These are phyloP conservation scores for Ormyrus thymus DNA, from an alignment of 2,888 invertebrate species.

Conservation along the genomic window DNA sequence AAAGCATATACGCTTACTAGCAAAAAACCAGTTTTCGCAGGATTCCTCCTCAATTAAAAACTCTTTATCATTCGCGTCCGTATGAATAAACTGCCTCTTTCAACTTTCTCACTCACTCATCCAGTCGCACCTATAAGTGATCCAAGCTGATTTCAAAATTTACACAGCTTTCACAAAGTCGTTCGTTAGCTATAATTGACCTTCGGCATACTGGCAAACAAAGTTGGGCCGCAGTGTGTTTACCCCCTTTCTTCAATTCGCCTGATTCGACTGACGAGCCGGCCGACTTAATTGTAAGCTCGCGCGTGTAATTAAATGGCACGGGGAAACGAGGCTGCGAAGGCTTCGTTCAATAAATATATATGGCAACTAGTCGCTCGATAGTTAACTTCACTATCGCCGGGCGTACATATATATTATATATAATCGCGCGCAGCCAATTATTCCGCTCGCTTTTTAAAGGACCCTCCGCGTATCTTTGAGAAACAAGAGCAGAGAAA, in stretches of 20 bases:
- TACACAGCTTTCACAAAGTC: conserved; percentile 39
- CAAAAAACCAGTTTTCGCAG: conserved; percentile 56
- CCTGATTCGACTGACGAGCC: neutral
- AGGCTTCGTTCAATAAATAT: conserved; percentile 24
- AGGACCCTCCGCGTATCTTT: neutral
- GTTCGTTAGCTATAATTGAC: conserved; percentile 10
- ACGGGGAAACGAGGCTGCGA: conserved; percentile 11
- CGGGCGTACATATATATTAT: conserved; percentile 7
- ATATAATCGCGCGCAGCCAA: neutral
- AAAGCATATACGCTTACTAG: conserved; percentile 47
- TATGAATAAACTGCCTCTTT: neutral
- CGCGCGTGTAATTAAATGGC: conserved; percentile 20
- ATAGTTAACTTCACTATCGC: conserved; percentile 1
- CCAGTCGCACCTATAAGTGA: neutral
- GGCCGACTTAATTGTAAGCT: neutral
- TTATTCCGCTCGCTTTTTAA: neutral
- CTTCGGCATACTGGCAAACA: neutral
- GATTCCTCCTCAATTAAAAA: conserved; percentile 35
- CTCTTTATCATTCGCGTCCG: conserved; percentile 10
- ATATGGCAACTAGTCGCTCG: conserved; percentile 39
- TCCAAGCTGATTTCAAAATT: conserved; percentile 36
- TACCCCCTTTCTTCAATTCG: conserved; percentile 1
- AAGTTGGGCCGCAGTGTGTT: neutral
- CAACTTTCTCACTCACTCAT: conserved; percentile 6
- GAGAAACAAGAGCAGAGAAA: conserved; percentile 2